Conservation (phyloP, 1,140 invertebrate species). For the Drosophila tani region DNA sequence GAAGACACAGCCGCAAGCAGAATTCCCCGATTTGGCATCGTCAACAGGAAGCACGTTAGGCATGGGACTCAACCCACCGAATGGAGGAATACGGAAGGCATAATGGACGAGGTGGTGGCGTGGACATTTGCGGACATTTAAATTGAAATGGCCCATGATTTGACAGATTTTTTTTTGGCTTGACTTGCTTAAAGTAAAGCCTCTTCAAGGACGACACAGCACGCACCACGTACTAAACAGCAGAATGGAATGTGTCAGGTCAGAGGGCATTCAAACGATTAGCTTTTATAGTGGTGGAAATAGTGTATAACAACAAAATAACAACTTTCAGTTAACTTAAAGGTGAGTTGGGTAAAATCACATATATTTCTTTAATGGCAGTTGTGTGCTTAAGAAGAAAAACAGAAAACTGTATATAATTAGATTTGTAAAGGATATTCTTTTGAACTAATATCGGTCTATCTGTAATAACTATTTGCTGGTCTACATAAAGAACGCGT, state of each 20-base stretch:
- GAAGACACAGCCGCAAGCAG: constrained; percentile 8
- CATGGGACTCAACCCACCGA: constrained; percentile 40
- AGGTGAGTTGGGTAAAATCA: constrained; percentile 27
- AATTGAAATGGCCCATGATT: constrained; percentile 71
- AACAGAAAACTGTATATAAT: neutral
- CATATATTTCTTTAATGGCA: constrained; percentile 10
- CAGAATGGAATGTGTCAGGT: constrained; percentile 40
- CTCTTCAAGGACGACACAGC: constrained; percentile 45
- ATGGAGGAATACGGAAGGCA: constrained; percentile 20
- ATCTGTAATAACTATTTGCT: too few relatives aligned
- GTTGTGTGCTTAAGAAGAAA: neutral
- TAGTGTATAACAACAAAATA: constrained; percentile 52
- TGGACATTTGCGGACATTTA: constrained; percentile 61
- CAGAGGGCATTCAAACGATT: constrained; percentile 45
- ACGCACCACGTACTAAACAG: constrained; percentile 35
- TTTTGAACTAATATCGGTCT: neutral
- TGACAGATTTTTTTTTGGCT: constrained; percentile 52
- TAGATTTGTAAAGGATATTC: too few relatives aligned
- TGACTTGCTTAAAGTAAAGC: constrained; percentile 44
- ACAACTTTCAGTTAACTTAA: constrained; percentile 33
- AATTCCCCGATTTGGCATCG: constrained; percentile 49
- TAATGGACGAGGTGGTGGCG: constrained; percentile 50
- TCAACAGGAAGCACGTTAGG: constrained; percentile 79
- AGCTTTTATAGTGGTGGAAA: constrained; percentile 45
- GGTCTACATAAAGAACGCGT: too few relatives aligned